phyloP scores from a whole-genome alignment of 2,113 vertebrate genomes.

The Phalacrocorax carbo region DNA sequence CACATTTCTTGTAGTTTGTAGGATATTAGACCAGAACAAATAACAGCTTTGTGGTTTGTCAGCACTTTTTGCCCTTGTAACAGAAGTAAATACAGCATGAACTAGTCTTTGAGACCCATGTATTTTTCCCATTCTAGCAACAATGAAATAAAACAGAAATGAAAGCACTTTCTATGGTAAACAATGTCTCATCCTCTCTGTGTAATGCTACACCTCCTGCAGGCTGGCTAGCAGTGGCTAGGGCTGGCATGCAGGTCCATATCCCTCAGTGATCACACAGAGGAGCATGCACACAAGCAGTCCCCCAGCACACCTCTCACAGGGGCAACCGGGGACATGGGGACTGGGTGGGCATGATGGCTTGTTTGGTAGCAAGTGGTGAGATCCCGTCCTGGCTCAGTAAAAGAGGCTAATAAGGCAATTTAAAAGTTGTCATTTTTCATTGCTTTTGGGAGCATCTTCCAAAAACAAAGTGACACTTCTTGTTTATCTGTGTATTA shows the following conservation, averaged over 20 bases:
- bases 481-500: slow-evolving; percentile 17
- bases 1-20: neutral
- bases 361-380: neutral
- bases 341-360: accelerated
- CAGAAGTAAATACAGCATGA: neutral
- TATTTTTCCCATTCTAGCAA: neutral
- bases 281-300: accelerated
- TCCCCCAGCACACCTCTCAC: neutral
- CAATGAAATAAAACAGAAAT: neutral
- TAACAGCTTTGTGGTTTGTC: neutral
- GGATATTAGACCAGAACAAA: neutral
- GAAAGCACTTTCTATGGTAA: neutral
- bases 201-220: neutral
- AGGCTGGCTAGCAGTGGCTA: neutral
- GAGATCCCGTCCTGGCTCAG: neutral
- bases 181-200: neutral
- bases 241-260: no score
- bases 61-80: neutral
- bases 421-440: slow-evolving; percentile 41
- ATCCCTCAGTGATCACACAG: accelerated
- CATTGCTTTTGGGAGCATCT: neutral
- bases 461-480: neutral
- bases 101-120: neutral
- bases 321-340: neutral
- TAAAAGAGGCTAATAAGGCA: neutral